phyloP scores from a whole-genome alignment of 1,140 invertebrate species.

The Stegodyphus dumicola region DNA sequence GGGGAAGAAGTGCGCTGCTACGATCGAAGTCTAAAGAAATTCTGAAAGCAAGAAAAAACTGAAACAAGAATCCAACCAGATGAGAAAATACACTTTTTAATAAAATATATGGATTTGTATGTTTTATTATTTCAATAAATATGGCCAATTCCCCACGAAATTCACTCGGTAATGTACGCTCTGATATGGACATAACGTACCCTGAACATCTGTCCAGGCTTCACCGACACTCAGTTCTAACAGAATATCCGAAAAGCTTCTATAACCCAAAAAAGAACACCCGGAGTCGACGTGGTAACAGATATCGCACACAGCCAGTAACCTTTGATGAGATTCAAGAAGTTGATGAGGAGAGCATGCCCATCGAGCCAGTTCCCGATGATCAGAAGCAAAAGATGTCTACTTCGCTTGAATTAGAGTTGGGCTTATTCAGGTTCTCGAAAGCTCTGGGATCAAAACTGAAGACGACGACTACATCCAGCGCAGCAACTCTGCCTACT shows the following conservation, averaged over 20 bases:
- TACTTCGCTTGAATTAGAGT: not conserved
- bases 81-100: no score
- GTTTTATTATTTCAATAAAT: not conserved
- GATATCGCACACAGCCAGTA: conserved; percentile 48
- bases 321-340: conserved; percentile 57
- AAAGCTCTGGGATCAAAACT: not conserved
- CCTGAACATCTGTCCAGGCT: conserved; percentile 21
- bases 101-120: no score
- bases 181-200: conserved; percentile 35
- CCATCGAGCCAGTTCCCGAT: not conserved
- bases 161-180: conserved; percentile 17
- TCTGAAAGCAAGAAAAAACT: no score
- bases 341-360: conserved; percentile 39
- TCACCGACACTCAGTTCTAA: conserved; percentile 3
- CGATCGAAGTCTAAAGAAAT: no score
- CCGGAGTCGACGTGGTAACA: not conserved
- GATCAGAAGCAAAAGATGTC: not conserved
- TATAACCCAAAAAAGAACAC: not conserved
- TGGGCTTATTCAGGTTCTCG: not conserved
- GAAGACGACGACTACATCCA: not conserved
- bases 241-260: conserved; percentile 2
- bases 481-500: not conserved
- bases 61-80: no score
- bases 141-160: conserved; percentile 1
- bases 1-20: no score